Percentiles rank a stretch among this genome's conserved stretches.
phyloP scores from a whole-genome alignment of 2,797 vertebrate genomes.

The Poecilia wingei region DNA sequence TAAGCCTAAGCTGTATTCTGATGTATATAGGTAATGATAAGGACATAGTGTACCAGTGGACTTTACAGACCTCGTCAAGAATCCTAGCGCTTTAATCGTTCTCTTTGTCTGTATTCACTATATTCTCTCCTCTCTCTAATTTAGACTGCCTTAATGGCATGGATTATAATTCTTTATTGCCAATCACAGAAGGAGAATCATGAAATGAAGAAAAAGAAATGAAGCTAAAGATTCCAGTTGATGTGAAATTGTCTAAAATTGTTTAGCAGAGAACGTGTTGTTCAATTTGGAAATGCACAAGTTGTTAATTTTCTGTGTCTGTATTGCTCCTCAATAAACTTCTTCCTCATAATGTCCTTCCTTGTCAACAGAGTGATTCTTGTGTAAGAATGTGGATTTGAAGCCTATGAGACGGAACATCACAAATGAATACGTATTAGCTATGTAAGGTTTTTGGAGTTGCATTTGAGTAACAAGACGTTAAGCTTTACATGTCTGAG shows the following conservation, averaged over 20 bases:
- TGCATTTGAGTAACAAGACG: background rate
- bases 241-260: conserved; percentile 52
- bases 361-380: conserved; percentile 39
- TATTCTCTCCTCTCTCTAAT: conserved; percentile 74
- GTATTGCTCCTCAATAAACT: conserved; percentile 81
- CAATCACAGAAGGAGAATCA: conserved; percentile 74
- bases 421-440: background rate
- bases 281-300: conserved; percentile 75
- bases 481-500: background rate
- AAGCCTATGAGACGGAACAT: background rate
- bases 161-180: conserved; percentile 80
- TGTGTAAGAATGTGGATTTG: background rate
- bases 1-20: conserved; percentile 80
- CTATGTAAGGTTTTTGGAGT: background rate
- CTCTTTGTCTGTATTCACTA: conserved; percentile 78
- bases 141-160: conserved; percentile 80
- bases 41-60: conserved; percentile 76
- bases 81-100: conserved; percentile 79
- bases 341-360: conserved; percentile 69
- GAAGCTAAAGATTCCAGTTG: conserved; percentile 42
- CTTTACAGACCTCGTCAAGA: conserved; percentile 76
- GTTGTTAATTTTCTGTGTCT: conserved; percentile 81
- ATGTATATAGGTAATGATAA: conserved; percentile 81
- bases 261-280: conserved; percentile 65
- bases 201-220: conserved; percentile 32